Conservation (phyloP, 2,797 vertebrate genomes). For the Diglossa cyanea region DNA sequence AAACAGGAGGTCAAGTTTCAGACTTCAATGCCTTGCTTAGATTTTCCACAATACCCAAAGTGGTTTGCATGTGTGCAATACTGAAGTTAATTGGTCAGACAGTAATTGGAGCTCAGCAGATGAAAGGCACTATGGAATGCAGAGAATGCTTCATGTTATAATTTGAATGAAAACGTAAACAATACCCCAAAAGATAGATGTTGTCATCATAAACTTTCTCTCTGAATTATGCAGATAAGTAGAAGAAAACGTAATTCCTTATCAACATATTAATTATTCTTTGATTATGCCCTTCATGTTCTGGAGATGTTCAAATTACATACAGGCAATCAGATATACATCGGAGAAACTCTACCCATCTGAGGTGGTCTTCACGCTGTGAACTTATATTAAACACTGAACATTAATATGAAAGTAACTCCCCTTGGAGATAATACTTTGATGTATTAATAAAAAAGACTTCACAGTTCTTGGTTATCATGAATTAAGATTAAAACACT, state of each 20-base stretch:
- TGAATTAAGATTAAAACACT: conserved; percentile 38
- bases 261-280: conserved; percentile 49
- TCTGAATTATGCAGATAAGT: conserved; percentile 15
- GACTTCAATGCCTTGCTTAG: background rate
- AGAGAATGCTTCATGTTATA: conserved; percentile 22
- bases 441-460: conserved; percentile 42
- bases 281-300: conserved; percentile 39
- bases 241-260: background rate
- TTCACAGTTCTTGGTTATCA: conserved; percentile 13
- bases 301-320: conserved; percentile 30
- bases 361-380: conserved; percentile 43
- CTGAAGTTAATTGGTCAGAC: conserved; percentile 29
- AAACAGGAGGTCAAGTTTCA: conserved; percentile 15
- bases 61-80: background rate
- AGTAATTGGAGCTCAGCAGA: background rate
- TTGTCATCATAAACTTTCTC: conserved; percentile 2
- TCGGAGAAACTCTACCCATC: conserved; percentile 35
- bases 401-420: conserved; percentile 15
- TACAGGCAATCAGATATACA: conserved; percentile 30
- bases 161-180: conserved; percentile 36
- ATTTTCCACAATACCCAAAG: background rate
- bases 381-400: conserved; percentile 36
- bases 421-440: conserved; percentile 37
- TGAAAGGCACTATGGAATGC: conserved; percentile 51
- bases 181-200: background rate